Evolutionary conservation across 2,888 invertebrate species (phyloP).

Genomic region (Aporophyla lueneburgensis): DNA sequence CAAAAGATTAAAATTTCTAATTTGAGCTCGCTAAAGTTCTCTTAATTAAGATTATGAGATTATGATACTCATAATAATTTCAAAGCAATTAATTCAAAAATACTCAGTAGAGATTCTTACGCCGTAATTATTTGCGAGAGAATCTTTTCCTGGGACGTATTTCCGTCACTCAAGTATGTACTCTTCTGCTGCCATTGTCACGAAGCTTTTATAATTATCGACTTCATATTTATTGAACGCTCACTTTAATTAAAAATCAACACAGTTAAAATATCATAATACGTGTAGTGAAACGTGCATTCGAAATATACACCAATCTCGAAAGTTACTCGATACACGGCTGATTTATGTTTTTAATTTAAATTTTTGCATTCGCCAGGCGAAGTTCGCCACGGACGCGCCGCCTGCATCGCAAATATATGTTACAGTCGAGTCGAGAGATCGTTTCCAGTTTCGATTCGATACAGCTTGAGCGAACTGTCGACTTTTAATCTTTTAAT

Average conservation of each 20-base stretch:
- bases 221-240: slow-evolving; percentile 48
- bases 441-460: slow-evolving; percentile 86
- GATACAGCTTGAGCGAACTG: slow-evolving; percentile 87
- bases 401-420: slow-evolving; percentile 90
- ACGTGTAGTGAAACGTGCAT: slow-evolving; percentile 80
- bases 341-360: slow-evolving; percentile 92
- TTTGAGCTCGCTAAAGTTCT: slow-evolving; percentile 85
- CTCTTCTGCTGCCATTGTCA: slow-evolving; percentile 43
- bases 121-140: slow-evolving; percentile 82
- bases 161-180: slow-evolving; percentile 65
- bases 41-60: slow-evolving; percentile 90
- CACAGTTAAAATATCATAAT: slow-evolving; percentile 73
- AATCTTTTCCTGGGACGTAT: slow-evolving; percentile 70
- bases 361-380: slow-evolving; percentile 91
- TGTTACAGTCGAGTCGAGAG: slow-evolving; percentile 84
- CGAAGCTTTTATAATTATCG: slow-evolving; percentile 27
- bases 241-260: slow-evolving; percentile 68
- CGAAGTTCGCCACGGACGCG: slow-evolving; percentile 88
- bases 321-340: slow-evolving; percentile 90
- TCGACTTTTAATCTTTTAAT: slow-evolving; percentile 91
- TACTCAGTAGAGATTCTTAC: slow-evolving; percentile 79
- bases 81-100: slow-evolving; percentile 88
- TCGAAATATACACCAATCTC: slow-evolving; percentile 88
- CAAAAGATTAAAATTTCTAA: slow-evolving; percentile 87
- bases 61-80: slow-evolving; percentile 89